A percentile compares a stretch with the other conserved stretches of the same genome.
Evolutionary conservation across 2,113 vertebrate genomes (phyloP).

Genomic region (Eleginops maclovinus): DNA sequence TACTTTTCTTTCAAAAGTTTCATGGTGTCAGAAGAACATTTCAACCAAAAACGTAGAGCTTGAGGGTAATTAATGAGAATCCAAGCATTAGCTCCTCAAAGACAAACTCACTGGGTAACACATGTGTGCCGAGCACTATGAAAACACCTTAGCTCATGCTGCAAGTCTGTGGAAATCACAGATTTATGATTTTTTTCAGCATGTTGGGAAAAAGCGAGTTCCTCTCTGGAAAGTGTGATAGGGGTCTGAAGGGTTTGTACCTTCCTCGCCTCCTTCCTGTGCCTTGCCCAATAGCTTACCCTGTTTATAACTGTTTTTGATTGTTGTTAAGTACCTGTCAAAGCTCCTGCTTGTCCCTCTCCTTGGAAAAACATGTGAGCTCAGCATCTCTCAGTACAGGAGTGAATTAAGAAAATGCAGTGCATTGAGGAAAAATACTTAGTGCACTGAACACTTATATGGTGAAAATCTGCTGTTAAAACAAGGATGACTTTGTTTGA

Average conservation of each 20-base stretch:
- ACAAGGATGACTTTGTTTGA: slow-evolving; percentile 59
- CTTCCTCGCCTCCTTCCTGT: slow-evolving; percentile 69
- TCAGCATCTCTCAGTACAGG: slow-evolving; percentile 71
- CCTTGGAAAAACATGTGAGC: slow-evolving; percentile 79
- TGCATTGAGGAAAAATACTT: slow-evolving; percentile 62
- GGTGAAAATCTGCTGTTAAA: slow-evolving; percentile 39
- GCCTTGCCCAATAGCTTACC: slow-evolving; percentile 61
- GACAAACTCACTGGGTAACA: slow-evolving; percentile 29
- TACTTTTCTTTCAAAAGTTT: background rate
- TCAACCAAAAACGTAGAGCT: slow-evolving; percentile 8
- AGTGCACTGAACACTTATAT: slow-evolving; percentile 18
- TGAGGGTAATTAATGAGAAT: slow-evolving; percentile 25
- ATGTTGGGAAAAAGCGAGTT: slow-evolving; percentile 69
- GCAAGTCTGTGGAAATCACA: slow-evolving; percentile 54
- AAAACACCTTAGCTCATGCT: slow-evolving; percentile 77
- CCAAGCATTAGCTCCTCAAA: slow-evolving; percentile 37
- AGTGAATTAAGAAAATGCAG: slow-evolving; percentile 43
- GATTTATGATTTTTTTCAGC: slow-evolving; percentile 62
- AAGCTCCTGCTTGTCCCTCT: slow-evolving; percentile 61
- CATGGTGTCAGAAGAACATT: background rate
- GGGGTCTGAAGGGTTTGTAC: slow-evolving; percentile 63
- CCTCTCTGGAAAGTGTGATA: slow-evolving; percentile 81
- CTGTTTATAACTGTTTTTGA: slow-evolving; percentile 79
- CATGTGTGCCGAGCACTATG: slow-evolving; percentile 56
- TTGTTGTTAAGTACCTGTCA: slow-evolving; percentile 82